Base-by-base conservation (phyloP, 2,888 invertebrate genomes). In the Conchocele bisecta region DNA sequence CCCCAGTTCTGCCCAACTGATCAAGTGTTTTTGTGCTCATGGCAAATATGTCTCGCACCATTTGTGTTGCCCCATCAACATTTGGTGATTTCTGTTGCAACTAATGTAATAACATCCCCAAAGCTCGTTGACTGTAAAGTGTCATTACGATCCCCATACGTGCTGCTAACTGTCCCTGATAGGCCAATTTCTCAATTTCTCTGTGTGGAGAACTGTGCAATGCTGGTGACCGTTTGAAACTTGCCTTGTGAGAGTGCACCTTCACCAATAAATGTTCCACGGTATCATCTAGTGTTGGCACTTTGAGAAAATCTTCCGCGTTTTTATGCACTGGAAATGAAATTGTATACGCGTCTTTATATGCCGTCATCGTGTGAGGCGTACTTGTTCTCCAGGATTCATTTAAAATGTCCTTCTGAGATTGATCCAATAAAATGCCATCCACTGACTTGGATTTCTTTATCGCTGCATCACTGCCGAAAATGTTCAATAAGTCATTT, bases 1-100 rank as follows among this genome's bases (percentile, higher is more conserved):
- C 56, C 2, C 67, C 72, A 29, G 53, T 17, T 22, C 72, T 20
- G 22, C 46, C 61, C 3, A 46, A 7, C 31, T 67, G 72, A 37
- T 72, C 67, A 26, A 72, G 24, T 2, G 31, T n/a, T 29, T 67
- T 72, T 13, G 72, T 61, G 6, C 33, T 37, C 61, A 72, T 67
- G 24, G 72, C 72, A 61, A 72, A 72, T n/a, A 59, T 67, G 58
- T 72, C 72, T n/a, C 72, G 13, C 9, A 71, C 60, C n/a, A 17
- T 44, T 31, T 71, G 64, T 13, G 56, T 28, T 13, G 59, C 50
- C 9, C 41, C 33, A 37, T 70, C 64, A 29, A 65, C 26, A 33
- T 64, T 69, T 3, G 29, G 1, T n/a, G 42, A 29, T 37, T 67
- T 53, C 3, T 44, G 22, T 51, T 2, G 9, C 5, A 59, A 26